Evolutionary conservation across 2,113 vertebrate species (phyloP), one percentile per base, ranked within the genome.

Genomic region (Athene noctua): DNA sequence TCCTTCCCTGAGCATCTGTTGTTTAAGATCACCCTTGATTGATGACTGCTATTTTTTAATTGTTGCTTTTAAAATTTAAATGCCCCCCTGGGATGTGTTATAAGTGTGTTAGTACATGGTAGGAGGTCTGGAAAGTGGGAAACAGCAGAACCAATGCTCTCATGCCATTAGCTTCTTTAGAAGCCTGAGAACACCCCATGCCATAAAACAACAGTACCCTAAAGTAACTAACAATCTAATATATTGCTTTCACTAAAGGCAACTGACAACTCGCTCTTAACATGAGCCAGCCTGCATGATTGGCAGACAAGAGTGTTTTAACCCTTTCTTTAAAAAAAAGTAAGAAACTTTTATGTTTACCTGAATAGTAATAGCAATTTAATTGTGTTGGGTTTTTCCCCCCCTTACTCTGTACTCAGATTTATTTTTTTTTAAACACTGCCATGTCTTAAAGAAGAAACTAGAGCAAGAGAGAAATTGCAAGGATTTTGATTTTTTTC

Each of bases 11-110:
- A 97, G 96, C 98, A 98, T 98, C 97, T 98, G 98, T 95, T 98
- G 94, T 97, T 98, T 97, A 97, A 97, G 97, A 98, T 97, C 97
- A 98, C 97, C 96, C 97, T 97, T 98, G 97, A 98, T 97, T 96
- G 98, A 97, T 97, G 98, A 97, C 97, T 97, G 97, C 97, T 98
- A 97, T 98, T 98, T 98, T 98, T 98, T 98, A 98, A 98, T 98
- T 98, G 98, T 98, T 98, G 98, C 98, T 98, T 98, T 97, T 98
- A 98, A 98, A 98, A 97, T 98, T 97, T 98, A 98, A 98, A 98
- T 96, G 95, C 96, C 97, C 98, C 97, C 98, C 97, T 97, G 98
- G 97, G 98, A 98, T 92, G 97, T 98, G 97, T 97, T 97, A 92
- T 98, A 97, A 98, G 98, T 97, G 93, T 98, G 97, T 97, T 96